These are phyloP conservation scores for Oryzias woworae DNA, from an alignment of 2,113 vertebrate species.

Conservation along the genomic window DNA sequence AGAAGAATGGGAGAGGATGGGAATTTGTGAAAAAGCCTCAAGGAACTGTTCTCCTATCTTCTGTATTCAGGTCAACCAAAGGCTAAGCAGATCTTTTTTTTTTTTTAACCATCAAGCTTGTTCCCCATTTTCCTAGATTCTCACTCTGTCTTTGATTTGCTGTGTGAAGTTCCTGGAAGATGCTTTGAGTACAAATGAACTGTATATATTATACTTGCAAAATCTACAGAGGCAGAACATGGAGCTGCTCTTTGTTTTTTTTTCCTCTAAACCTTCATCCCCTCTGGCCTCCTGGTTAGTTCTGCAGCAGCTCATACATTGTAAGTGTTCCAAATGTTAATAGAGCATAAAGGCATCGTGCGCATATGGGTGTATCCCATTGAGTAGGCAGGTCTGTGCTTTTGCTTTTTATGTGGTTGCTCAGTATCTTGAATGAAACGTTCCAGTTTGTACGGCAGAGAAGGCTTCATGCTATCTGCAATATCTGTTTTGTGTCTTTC, in stretches of 20 bases:
- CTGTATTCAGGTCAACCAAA: constrained; percentile 20
- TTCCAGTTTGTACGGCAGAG: constrained; percentile 27
- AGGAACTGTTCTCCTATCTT: constrained; percentile 2
- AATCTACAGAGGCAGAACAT: constrained; percentile 21
- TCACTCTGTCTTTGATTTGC: constrained; percentile 11
- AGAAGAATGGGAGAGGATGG: not conserved
- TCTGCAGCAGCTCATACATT: constrained; percentile 69
- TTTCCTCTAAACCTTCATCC: constrained; percentile 63
- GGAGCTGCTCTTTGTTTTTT: constrained; percentile 31
- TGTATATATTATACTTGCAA: constrained; percentile 29
- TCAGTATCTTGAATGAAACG: constrained; percentile 34
- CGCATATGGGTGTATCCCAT: constrained; percentile 8
- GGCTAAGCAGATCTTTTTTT: constrained; percentile 12
- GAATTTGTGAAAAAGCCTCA: not conserved
- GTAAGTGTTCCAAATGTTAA: constrained; percentile 75
- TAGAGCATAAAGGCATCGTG: constrained; percentile 70
- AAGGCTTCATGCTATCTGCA: constrained; percentile 53
- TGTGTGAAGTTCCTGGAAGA: constrained; percentile 38
- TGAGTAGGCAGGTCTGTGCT: not conserved
- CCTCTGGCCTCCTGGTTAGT: constrained; percentile 65
- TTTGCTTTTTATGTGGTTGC: constrained; percentile 28
- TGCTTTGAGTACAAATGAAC: constrained; percentile 23
- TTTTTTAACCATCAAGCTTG: constrained; percentile 14
- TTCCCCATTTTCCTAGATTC: not conserved
- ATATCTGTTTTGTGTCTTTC: constrained; percentile 50